Evolutionary conservation across 2,888 invertebrate genomes (phyloP), one percentile per base, ranked within the genome.

Genomic region (Andrena bicolor): DNA sequence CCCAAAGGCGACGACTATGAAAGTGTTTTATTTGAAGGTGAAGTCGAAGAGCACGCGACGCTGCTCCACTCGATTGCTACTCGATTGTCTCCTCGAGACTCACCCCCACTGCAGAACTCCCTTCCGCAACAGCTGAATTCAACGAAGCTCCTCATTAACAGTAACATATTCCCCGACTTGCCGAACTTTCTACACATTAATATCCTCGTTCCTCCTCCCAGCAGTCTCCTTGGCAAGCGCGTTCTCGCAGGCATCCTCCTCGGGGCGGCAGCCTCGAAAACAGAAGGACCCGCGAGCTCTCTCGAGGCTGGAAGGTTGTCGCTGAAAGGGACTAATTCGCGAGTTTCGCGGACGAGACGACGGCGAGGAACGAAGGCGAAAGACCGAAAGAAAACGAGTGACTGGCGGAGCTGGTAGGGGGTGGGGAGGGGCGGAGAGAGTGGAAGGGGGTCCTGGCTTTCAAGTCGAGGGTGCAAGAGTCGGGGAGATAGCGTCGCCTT

Each of bases 401-500:
- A 30, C 10, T 20, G 51, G 23, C 20, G 58, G 32, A n/a, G 65
- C 58, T 23, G 23, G n/a, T n/a, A n/a, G n/a, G n/a, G n/a, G n/a
- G n/a, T n/a, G n/a, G 28, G 65, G 73, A 28, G 61, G 26, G 30
- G 26, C 41, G 69, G 0, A 41, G 41, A 56, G 72, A 26, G 60
- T 56, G 16, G 28, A 30, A 5, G 68, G 41, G 28, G 26, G 23
- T 41, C 28, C 13, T 64, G 60, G 63, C 79, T 79, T 79, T 79
- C 64, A 79, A 84, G 80, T 79, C 75, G 80, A 86, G 83, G 80
- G 85, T 83, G 82, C 76, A 82, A 82, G 77, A 82, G 77, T 76
- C 75, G 80, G 80, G 70, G 76, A 82, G 74, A 75, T 76, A 80
- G 77, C 74, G 76, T 70, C 83, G 83, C 86, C 91, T 90, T 90